phyloP scores from a whole-genome alignment of 2,113 vertebrate genomes.

The Pterocles burchelli region DNA sequence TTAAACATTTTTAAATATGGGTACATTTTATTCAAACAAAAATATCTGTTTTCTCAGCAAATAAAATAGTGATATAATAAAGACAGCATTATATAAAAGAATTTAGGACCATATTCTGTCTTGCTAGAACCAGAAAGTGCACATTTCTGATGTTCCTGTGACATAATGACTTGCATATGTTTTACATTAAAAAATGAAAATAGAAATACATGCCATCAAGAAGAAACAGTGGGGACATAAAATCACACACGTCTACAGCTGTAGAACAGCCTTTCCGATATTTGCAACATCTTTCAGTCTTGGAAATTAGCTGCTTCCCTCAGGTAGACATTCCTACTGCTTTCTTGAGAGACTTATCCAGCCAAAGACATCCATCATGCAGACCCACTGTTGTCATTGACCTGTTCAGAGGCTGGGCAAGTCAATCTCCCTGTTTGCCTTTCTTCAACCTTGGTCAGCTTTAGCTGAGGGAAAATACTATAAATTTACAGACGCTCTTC shows the following conservation, averaged over 20 bases:
- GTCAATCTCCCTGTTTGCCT: neutral
- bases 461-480: neutral
- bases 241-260: neutral
- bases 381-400: neutral
- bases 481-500: fast-evolving
- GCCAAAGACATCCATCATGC: neutral
- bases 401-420: neutral
- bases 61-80: neutral
- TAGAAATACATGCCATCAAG: neutral
- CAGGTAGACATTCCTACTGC: neutral
- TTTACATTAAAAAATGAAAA: neutral
- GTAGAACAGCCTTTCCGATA: neutral
- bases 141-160: neutral
- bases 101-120: neutral
- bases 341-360: neutral
- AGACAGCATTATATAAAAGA: neutral
- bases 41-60: neutral
- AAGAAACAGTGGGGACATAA: neutral
- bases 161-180: neutral
- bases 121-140: neutral
- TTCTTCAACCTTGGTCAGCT: neutral
- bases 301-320: neutral
- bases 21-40: neutral
- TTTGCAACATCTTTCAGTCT: neutral
- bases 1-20: neutral